Evolutionary conservation across 2,888 invertebrate genomes (phyloP).

Genomic region (Catonia carolina): DNA sequence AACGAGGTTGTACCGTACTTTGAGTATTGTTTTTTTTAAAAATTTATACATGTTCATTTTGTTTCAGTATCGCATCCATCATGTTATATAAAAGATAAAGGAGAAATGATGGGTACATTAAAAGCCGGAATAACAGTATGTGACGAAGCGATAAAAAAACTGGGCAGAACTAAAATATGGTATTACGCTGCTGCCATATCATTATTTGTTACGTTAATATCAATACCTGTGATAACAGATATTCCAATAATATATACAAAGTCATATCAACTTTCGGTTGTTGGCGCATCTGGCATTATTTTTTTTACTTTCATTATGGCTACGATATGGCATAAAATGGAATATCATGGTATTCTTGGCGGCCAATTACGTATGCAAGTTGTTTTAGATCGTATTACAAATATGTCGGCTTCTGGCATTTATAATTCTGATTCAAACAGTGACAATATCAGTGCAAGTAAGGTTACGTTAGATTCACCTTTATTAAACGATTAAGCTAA

Average conservation of each 20-base stretch:
- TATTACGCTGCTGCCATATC: constrained; percentile 32
- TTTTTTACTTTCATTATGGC: constrained; percentile 71
- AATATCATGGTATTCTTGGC: constrained; percentile 69
- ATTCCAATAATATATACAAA: constrained; percentile 15
- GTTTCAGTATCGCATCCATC: constrained; percentile 2
- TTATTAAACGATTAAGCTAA: no score
- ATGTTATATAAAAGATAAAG: constrained; percentile 1
- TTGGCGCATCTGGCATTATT: constrained; percentile 54
- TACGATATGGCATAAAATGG: constrained; percentile 74
- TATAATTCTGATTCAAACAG: no score
- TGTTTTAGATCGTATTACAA: constrained; percentile 15
- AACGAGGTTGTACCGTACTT: no score
- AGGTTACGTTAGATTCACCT: no score
- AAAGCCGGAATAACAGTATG: constrained; percentile 55
- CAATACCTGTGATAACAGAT: constrained; percentile 28
- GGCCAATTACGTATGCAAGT: constrained; percentile 47
- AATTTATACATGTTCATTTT: no score
- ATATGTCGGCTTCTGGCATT: neutral
- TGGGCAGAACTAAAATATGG: constrained; percentile 40
- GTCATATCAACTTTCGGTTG: constrained; percentile 18
- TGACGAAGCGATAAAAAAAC: constrained; percentile 48
- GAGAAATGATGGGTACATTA: constrained; percentile 37
- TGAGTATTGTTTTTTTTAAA: no score
- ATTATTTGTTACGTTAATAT: constrained; percentile 27
- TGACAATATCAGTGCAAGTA: no score